Conservation (phyloP, 2,888 invertebrate genomes). For the Caenorhabditis sp. region DNA sequence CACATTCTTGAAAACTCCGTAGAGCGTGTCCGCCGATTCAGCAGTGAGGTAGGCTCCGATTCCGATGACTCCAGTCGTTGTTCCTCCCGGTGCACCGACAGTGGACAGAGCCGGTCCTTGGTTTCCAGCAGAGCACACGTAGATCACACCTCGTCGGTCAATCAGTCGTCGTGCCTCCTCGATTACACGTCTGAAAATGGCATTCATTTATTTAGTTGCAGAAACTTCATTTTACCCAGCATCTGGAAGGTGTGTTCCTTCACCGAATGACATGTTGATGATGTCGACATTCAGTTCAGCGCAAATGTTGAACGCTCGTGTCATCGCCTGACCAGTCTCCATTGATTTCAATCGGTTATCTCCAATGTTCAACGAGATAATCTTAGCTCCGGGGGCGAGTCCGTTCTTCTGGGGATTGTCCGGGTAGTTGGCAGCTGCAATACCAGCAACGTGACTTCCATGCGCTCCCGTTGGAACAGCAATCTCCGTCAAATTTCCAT, state of each 20-base stretch:
- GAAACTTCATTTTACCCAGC: conserved; percentile 87
- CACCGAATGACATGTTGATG: conserved; percentile 98
- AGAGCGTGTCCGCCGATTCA: conserved; percentile 93
- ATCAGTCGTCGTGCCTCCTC: conserved; percentile 87
- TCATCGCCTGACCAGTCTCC: conserved; percentile 96
- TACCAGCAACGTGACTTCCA: conserved; percentile 97
- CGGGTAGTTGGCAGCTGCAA: conserved; percentile 93
- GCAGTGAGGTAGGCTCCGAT: conserved; percentile 98
- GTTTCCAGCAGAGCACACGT: conserved; percentile 96
- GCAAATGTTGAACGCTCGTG: conserved; percentile 88
- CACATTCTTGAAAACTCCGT: conserved; percentile 86
- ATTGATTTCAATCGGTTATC: conserved; percentile 94
- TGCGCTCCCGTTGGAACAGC: conserved; percentile 93
- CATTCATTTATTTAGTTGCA: background rate
- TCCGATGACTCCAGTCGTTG: conserved; percentile 82
- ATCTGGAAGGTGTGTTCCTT: conserved; percentile 94
- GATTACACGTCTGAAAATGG: conserved; percentile 88
- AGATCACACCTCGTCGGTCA: conserved; percentile 93
- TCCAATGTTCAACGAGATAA: conserved; percentile 88
- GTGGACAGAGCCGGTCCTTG: conserved; percentile 95
- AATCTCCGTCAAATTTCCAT: conserved; percentile 93
- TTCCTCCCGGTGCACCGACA: conserved; percentile 88
- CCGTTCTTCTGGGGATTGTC: conserved; percentile 93
- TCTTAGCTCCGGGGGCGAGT: conserved; percentile 95
- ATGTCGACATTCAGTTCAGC: conserved; percentile 87